phyloP scores from a whole-genome alignment of 2,797 vertebrate genomes.

The Melanotaenia maccullochi region DNA sequence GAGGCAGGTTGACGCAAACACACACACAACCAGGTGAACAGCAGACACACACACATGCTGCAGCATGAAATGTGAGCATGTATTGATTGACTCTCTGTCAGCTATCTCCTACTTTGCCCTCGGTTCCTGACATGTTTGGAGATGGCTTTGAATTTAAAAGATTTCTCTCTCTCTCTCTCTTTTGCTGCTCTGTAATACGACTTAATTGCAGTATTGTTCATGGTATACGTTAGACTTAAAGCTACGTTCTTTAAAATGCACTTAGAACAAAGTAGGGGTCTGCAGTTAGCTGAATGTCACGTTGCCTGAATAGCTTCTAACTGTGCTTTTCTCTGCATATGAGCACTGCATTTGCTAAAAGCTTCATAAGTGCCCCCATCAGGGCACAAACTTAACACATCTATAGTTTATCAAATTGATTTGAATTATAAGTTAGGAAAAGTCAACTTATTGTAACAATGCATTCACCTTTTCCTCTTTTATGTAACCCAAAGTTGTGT shows the following conservation, averaged over 20 bases:
- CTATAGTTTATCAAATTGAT: not conserved
- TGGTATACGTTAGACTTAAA: not conserved
- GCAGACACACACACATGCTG: conserved; percentile 22
- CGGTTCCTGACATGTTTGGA: conserved; percentile 61
- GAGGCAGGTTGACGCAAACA: conserved; percentile 25
- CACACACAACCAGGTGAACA: not conserved
- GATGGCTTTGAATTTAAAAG: conserved; percentile 37
- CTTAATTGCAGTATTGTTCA: not conserved
- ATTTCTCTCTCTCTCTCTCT: conserved; percentile 18
- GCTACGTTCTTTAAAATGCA: conserved; percentile 17
- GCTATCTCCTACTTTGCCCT: conserved; percentile 49
- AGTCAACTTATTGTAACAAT: not conserved
- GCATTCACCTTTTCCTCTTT: not conserved
- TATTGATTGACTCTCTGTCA: conserved; percentile 72
- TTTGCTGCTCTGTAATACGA: conserved; percentile 21
- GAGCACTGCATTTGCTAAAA: not conserved
- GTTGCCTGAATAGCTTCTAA: not conserved
- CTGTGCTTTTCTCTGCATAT: not conserved
- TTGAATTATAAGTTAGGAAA: not conserved
- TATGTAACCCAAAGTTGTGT: no score
- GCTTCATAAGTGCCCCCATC: conserved; percentile 10
- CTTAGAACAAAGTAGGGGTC: conserved; percentile 23
- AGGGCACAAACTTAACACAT: not conserved
- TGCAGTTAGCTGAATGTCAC: conserved; percentile 14
- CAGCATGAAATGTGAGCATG: conserved; percentile 61